Evolutionary conservation across 2,888 invertebrate species (phyloP).

Genomic region (Oscheius sp.): DNA sequence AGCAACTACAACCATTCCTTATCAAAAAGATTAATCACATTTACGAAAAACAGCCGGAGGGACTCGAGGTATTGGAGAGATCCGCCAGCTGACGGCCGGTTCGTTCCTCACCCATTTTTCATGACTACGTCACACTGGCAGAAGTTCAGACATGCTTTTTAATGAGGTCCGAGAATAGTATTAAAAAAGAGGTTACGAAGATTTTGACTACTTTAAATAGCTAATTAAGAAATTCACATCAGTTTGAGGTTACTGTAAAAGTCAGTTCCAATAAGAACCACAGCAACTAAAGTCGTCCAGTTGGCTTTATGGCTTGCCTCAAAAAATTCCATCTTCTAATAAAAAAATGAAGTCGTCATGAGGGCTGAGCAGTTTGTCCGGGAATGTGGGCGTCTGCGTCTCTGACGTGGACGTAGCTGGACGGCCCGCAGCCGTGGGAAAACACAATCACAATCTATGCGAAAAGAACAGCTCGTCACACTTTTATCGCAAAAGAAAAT

Average conservation of each 20-base stretch:
- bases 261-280: too few relatives aligned
- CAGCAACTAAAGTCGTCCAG: too few relatives aligned
- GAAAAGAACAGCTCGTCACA: slow-evolving; percentile 22
- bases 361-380: slow-evolving; percentile 11
- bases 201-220: too few relatives aligned
- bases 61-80: slow-evolving; percentile 10
- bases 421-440: slow-evolving; percentile 26
- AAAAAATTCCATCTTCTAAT: too few relatives aligned
- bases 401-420: slow-evolving; percentile 18
- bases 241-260: too few relatives aligned
- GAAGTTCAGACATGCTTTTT: slow-evolving; percentile 10
- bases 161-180: slow-evolving; percentile 6
- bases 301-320: too few relatives aligned
- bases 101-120: slow-evolving; percentile 10
- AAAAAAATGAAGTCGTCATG: neutral
- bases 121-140: slow-evolving; percentile 27
- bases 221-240: too few relatives aligned
- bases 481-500: neutral
- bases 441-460: slow-evolving; percentile 29
- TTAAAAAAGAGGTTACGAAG: too few relatives aligned
- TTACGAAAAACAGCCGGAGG: neutral
- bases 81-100: slow-evolving; percentile 22
- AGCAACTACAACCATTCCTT: neutral
- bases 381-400: slow-evolving; percentile 14
- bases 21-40: neutral